Evolutionary conservation across 1,140 invertebrate genomes (phyloP), one percentile per base, ranked within the genome.

Genomic region (Formica selysi): DNA sequence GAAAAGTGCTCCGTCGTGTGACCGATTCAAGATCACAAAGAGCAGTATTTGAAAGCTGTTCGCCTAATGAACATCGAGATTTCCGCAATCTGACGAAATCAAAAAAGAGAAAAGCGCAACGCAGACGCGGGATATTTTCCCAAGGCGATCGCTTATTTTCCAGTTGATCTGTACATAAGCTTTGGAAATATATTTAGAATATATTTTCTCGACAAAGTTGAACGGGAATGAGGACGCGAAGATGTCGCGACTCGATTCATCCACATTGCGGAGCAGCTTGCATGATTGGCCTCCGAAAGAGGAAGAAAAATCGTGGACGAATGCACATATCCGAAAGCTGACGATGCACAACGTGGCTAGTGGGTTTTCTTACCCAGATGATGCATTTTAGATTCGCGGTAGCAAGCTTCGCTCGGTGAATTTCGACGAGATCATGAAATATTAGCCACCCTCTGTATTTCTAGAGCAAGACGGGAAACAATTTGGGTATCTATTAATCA

Each of bases 271-370:
- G 10, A 73, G 38, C 64, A 80, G 64, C 64, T 78, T 51, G 59
- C 73, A 65, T 36, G 59, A 76, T 65, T 73, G 4, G 41, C 6
- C 13, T 67, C 22, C 62, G 41, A 38, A 54, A 64, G 29, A 7
- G 64, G 32, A 70, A 41, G 61, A 51, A 78, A 38, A 57, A 61
- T 22, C 36, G 36, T 16, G 6, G 16, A 16, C 16, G 73, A 36
- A 70, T 19, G 36, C 44, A 61, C 44, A 41, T 51, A 16, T 73
- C 29, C 26, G 36, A 41, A 74, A 74, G 54, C 68, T 83, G 79
- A 61, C 38, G 26, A 36, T 62, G 79, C 68, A 83, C 68, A 73
- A 81, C 80, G 38, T 44, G 80, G n/a, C 26, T 48, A 70, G 26
- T 19, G 61, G n/a, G n/a, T 16, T 85, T 65, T 85, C 73, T 65